phyloP scores from a whole-genome alignment of 1,140 invertebrate species.

The Philopotamus ludificatus region DNA sequence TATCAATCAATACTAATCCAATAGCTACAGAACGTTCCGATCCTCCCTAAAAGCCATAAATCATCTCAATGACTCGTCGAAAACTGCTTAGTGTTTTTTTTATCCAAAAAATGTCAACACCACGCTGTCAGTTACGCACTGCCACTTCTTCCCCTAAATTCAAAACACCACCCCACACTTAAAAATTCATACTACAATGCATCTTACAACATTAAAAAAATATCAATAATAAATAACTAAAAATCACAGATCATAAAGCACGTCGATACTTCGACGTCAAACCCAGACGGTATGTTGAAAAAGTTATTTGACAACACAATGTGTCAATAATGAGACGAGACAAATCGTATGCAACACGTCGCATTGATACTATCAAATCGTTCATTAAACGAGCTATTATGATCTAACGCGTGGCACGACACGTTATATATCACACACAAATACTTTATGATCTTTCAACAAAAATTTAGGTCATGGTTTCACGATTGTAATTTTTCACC shows the following conservation, averaged over 20 bases:
- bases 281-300: not conserved
- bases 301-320: not conserved
- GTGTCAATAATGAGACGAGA: not conserved
- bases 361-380: not conserved
- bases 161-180: not conserved
- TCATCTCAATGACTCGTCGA: constrained; percentile 23
- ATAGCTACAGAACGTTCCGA: no score
- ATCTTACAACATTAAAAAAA: not conserved
- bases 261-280: not conserved
- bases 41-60: no score
- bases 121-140: constrained; percentile 14
- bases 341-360: not conserved
- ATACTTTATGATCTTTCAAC: not conserved
- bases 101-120: constrained; percentile 31
- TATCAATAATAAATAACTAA: no score
- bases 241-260: not conserved
- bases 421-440: no score
- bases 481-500: not conserved
- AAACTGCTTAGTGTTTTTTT: constrained; percentile 29
- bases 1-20: no score
- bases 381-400: not conserved
- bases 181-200: not conserved
- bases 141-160: constrained; percentile 5
- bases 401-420: not conserved
- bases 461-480: not conserved